Evolutionary conservation across 2,797 vertebrate genomes (phyloP).

Genomic region (Paedocypris micromegethes): DNA sequence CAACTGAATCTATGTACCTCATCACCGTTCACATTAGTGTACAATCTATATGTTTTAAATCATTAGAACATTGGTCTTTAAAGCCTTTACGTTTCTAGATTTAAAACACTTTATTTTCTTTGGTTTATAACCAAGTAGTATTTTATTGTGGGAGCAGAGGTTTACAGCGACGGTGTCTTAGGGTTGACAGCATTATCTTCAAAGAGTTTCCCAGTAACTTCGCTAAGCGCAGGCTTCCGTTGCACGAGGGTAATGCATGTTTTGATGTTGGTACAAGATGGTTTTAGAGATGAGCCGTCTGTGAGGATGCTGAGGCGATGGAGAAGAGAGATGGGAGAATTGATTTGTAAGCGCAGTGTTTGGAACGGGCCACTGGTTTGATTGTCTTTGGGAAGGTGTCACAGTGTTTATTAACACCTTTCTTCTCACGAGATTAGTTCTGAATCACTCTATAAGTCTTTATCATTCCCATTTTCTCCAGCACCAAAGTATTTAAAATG

Average conservation of each 20-base stretch:
- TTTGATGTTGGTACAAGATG: neutral
- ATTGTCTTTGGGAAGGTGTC: conserved; percentile 8
- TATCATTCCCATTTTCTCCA: neutral
- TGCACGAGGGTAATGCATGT: neutral
- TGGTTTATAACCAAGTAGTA: too few relatives aligned
- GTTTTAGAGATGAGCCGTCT: neutral
- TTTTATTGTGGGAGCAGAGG: too few relatives aligned
- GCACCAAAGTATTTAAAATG: neutral
- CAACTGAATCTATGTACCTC: too few relatives aligned
- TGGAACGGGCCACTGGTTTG: neutral
- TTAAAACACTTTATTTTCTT: too few relatives aligned
- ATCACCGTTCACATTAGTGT: too few relatives aligned
- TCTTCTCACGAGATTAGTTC: neutral
- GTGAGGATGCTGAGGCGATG: neutral
- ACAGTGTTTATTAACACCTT: conserved; percentile 12
- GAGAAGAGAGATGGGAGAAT: neutral
- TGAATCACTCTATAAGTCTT: neutral
- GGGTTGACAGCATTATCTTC: neutral
- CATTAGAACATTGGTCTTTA: too few relatives aligned
- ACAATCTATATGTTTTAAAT: too few relatives aligned
- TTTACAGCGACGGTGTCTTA: too few relatives aligned
- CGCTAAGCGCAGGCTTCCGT: neutral
- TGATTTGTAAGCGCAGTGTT: neutral
- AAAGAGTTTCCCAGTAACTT: neutral
- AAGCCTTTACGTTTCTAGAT: too few relatives aligned